Evolutionary conservation across 2,888 invertebrate genomes (phyloP).

Genomic region (Drosophila greeni): DNA sequence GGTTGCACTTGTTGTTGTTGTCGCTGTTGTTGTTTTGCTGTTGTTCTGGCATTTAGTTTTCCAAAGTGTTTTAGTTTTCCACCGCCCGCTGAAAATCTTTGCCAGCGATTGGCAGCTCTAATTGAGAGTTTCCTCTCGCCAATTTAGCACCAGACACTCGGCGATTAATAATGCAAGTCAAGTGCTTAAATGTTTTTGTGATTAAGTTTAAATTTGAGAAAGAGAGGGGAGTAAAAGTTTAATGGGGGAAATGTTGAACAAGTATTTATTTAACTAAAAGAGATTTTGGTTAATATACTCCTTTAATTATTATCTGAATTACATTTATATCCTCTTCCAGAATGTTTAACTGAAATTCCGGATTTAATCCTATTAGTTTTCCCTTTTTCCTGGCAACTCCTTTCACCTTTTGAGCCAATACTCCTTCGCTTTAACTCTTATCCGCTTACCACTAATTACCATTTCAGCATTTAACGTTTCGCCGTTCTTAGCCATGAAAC

Average conservation of each 20-base stretch:
- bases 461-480: conserved; percentile 1
- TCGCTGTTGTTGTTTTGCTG: conserved; percentile 4
- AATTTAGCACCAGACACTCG: conserved; percentile 8
- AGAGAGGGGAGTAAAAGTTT: neutral
- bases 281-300: neutral
- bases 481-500: conserved; percentile 30
- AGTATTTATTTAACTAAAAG: neutral
- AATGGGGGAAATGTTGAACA: too few species aligned
- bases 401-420: conserved; percentile 1
- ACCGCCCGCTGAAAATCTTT: conserved; percentile 29
- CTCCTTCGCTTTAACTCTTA: conserved; percentile 1
- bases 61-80: conserved; percentile 11
- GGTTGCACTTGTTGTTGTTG: conserved; percentile 39
- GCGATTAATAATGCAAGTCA: conserved; percentile 30
- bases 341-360: neutral
- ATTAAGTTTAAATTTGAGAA: conserved; percentile 1
- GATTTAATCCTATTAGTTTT: conserved; percentile 5
- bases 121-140: conserved; percentile 25
- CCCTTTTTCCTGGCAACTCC: neutral
- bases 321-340: too few species aligned
- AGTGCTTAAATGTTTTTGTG: neutral
- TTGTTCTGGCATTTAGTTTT: conserved; percentile 18
- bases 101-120: conserved; percentile 37
- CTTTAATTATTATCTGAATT: neutral
- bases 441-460: conserved; percentile 34